Evolutionary conservation across 37 sponge, comb jelly and placozoan genomes (phyloP), one percentile per base, ranked within the genome.

Genomic region (Chondrosia reniformis): DNA sequence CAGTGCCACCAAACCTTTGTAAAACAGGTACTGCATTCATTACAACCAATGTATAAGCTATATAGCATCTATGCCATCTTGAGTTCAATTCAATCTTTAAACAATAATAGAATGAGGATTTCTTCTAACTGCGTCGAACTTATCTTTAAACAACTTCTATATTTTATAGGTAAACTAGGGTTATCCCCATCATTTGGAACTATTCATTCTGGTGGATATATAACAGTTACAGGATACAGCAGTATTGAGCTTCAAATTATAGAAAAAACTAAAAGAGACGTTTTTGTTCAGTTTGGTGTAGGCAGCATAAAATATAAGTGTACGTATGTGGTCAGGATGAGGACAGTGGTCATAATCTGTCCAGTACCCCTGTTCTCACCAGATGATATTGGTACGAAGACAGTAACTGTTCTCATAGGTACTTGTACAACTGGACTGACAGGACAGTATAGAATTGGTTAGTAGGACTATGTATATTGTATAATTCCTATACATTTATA

Each of bases 281-380:
- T 59, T 19, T 17, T 8, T 3, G 42, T 69, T 8, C 15, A 1
- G n/a, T 69, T 69, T 6, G 72, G 43, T 34, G 43, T 42, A 39
- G 9, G 42, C 21, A 24, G 36, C 1, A 2, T 39, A 44, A 10
- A 34, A 6, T 39, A 39, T 44, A 69, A 59, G 61, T 59, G 72
- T 69, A 39, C 44, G 24, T 38, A 39, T 2, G 3, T 56, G 27
- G 2, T 4, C n/a, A 69, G 24, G 41, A 21, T 2, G 3, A 44
- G 43, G 24, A 2, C 5, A n/a, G n/a, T n/a, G 22, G 41, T 6
- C 22, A 44, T 6, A 39, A 21, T 41, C 1, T 69, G 72, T 39
- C 72, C 72, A 21, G 43, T 69, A 1, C 72, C 72, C n/a, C 43
- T 69, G 72, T 69, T 69, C 42, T 10, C 6, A 13, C 72, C 72